Evolutionary conservation across 2,113 vertebrate genomes (phyloP).

Genomic region (Chlorodrepanis virens): DNA sequence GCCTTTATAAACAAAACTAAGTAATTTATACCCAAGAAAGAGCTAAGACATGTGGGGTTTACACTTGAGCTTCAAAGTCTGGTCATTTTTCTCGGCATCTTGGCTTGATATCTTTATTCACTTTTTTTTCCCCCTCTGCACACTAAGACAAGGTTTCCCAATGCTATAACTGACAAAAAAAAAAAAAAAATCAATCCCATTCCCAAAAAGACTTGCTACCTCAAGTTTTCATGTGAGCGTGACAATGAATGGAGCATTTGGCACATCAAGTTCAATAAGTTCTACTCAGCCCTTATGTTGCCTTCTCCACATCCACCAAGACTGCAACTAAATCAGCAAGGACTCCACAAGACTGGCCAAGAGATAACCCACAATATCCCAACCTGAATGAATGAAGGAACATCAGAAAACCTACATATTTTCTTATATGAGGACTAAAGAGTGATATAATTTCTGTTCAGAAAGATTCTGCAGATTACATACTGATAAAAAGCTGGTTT

Average conservation of each 20-base stretch:
- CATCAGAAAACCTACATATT: accelerated
- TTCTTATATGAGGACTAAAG: accelerated
- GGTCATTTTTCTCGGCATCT: background rate
- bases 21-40: background rate
- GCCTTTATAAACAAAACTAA: conserved; percentile 11
- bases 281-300: background rate
- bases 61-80: background rate
- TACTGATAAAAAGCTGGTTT: background rate
- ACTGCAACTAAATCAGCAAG: background rate
- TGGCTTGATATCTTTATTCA: background rate
- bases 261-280: background rate
- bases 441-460: background rate
- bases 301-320: background rate
- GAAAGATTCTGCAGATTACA: background rate
- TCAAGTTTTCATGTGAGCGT: background rate
- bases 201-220: background rate
- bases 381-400: accelerated
- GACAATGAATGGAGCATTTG: background rate
- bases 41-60: background rate
- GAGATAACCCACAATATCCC: background rate
- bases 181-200: background rate
- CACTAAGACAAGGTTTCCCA: background rate
- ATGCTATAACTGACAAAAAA: background rate
- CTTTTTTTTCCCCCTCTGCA: background rate
- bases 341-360: background rate